Evolutionary conservation across 2,888 invertebrate genomes (phyloP), one percentile per base, ranked within the genome.

Genomic region (Apamea anceps): DNA sequence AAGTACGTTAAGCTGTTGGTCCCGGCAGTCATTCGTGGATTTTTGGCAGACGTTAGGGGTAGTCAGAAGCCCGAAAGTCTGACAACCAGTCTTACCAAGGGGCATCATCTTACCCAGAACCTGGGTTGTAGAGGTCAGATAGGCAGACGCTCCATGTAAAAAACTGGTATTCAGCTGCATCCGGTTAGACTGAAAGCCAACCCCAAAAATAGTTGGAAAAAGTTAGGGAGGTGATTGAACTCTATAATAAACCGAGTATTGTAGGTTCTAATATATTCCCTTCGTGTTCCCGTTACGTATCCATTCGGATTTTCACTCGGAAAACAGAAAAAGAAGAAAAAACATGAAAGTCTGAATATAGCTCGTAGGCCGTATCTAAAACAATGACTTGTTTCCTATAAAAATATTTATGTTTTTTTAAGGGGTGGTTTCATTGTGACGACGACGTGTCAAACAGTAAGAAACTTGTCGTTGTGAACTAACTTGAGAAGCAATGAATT

Each of bases 341-440:
- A 62, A 32, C 13, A 71, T 12, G 42, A 65, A 32, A 70, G 60
- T 66, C 21, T 66, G 45, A 28, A 71, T 8, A 63, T 67, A 81
- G 66, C 70, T 51, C 25, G 62, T 37, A 57, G 28, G 45, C 54
- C 37, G 48, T 74, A 67, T 42, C 66, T 63, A 77, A 73, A 71
- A 71, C 76, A 77, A 79, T 65, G 71, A 71, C 75, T 75, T 65
- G 72, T 71, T 80, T 68, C 68, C 70, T 77, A 79, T 86, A 84
- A 86, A 81, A 72, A 80, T 74, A 78, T 75, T 81, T 77, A 77
- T 79, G 75, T 81, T 80, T 79, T 48, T 37, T 81, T 81, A 85
- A 82, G 85, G 85, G 72, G 45, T 32, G 60, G 75, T 85, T 42
- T 73, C 54, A 0, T 18, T 48, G 25, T 42, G 15, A 18, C n/a